Base-by-base conservation (phyloP, 2,113 vertebrate species). In the Erythrolamprus reginae region DNA sequence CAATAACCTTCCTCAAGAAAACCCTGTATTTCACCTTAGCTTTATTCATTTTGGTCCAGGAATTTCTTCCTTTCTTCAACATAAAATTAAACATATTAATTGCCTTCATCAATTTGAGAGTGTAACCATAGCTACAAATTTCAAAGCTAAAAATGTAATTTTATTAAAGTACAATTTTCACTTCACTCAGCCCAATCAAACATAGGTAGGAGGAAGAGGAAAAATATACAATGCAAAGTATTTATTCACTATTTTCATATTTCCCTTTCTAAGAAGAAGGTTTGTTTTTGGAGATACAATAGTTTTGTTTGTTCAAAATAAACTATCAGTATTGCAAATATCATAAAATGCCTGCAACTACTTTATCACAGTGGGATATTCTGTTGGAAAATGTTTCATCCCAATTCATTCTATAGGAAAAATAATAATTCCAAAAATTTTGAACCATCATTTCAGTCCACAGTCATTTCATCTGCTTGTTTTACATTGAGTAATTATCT, bases 121-220 rank as follows among this genome's bases (percentile, higher is more conserved):
- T 84, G 53, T 89, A 58, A 58, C 89, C 82, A 84, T 84, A 89
- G 89, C 45, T 89, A 84, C 82, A 58, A 17, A 89, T 84, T 84
- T 84, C 45, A 61, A 45, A 84, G 56, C 42, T 84, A 82, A 58
- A 89, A 89, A 89, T 83, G 53, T 61, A 28, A 58, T 61, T 23
- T 61, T 50, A 84, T 84, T 84, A 61, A 84, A 84, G 47, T 58
- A 42, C 19, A 48, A 48, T 84, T 55, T 58, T 84, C 19, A 23
- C n/a, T n/a, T 84, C 42, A 10, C 21, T 45, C 28, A 84, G 38
- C 5, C 52, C 52, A 53, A 83, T 58, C 26, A 50, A 38, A 85
- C 48, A 26, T 84, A 21, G 28, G 38, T 48, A 65, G n/a, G 55
- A 89, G 28, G 17, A 42, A 26, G 21, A 83, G 9, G 28, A 1